Evolutionary conservation across 2,113 vertebrate species (phyloP).

Genomic region (Phrynosoma blainvillii): DNA sequence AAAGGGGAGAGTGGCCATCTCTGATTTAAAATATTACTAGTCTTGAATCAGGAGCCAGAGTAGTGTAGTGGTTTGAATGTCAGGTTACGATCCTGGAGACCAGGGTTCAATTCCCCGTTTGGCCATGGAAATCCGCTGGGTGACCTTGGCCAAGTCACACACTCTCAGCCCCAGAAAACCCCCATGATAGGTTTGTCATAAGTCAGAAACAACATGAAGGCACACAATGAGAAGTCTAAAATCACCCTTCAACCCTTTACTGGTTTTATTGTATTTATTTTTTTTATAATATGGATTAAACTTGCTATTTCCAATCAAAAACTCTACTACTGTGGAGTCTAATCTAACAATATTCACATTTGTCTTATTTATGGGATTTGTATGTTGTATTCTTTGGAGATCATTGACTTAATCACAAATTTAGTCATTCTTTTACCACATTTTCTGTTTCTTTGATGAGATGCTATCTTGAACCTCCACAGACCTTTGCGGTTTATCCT

Average conservation of each 20-base stretch:
- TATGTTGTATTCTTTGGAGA: not conserved
- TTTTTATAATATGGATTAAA: not conserved
- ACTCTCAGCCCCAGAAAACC: too few species aligned
- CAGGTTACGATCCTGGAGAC: too few species aligned
- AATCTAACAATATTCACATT: too few species aligned
- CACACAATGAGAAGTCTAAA: too few species aligned
- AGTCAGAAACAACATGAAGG: too few species aligned
- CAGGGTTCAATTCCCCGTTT: too few species aligned
- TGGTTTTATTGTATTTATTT: not conserved
- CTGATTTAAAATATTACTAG: not conserved
- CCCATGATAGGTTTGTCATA: too few species aligned
- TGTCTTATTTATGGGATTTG: not conserved
- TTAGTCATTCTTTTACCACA: not conserved
- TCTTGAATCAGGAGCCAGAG: not conserved
- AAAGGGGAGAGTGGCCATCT: not conserved
- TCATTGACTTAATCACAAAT: not conserved
- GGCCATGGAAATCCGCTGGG: too few species aligned
- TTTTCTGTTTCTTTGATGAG: not conserved
- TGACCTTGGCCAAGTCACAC: too few species aligned
- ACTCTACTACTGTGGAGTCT: not conserved
- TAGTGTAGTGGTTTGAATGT: too few species aligned
- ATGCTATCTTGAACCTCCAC: not conserved
- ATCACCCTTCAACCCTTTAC: not conserved
- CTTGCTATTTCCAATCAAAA: not conserved
- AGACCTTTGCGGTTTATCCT: not conserved